Evolutionary conservation across 2,797 vertebrate species (phyloP), one percentile per base, ranked within the genome.

Genomic region (Lepus oiostolus): DNA sequence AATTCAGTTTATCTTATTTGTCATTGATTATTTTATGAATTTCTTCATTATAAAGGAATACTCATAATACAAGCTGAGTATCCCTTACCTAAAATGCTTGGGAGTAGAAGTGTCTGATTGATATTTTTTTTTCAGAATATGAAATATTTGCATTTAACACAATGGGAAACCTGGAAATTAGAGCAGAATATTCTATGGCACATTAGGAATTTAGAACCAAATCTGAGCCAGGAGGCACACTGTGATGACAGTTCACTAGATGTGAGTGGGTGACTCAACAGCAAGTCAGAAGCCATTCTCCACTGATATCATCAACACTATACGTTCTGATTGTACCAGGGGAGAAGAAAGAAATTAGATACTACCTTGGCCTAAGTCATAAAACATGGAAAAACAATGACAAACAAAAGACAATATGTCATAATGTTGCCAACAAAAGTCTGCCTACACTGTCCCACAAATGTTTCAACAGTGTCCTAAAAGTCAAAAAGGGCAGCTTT

Each of bases 381-480:
- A 86, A 94, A 90, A 96, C 91, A 79, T 62, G n/a, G 35, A 75
- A 93, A 96, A 94, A 93, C n/a, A 95, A 84, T 28, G 22, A 50
- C 35, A 42, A 91, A 94, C 92, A 93, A 96, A 93, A 89, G 65
- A 94, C 11, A 96, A 47, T 28, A 80, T 12, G 75, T 83, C 67
- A 81, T 52, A 92, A 92, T 47, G 58, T 54, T 91, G 85, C 94
- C 91, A 94, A 76, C 6, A 50, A 95, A 50, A 95, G 93, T 96
- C 83, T 90, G 76, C 85, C 88, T 83, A 90, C 84, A 58, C 30
- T 77, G 54, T 58, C 30, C 42, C 88, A 94, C 14, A 91, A 93
- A 82, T 71, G 88, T 92, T 93, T 95, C 67, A 94, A 95, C 83
- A 92, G 84, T 93, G 84, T 82, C 62, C 63, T 85, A 84, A 60